Base-by-base conservation (phyloP, 2,888 invertebrate genomes). In the Scaptomyza caliginosa region DNA sequence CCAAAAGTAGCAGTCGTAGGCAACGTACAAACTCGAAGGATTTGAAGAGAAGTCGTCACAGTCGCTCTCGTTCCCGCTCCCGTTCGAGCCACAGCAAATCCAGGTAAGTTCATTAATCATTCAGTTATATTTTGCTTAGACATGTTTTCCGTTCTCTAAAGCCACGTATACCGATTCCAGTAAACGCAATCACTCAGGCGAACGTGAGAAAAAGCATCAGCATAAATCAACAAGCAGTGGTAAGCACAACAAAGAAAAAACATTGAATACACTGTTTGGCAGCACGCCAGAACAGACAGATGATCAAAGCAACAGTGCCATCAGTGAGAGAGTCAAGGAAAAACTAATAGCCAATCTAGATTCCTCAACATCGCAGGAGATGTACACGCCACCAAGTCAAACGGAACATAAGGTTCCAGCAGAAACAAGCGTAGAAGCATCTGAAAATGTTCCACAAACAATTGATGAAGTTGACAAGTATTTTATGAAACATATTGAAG, bases 71-170 rank as follows among this genome's bases (percentile, higher is more conserved):
- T 17, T 58, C 74, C 6, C 28, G 1, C n/a, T 28, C 43, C 2
- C 38, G 7, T 4, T 26, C 67, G 0, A 23, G 11, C 48, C 43
- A 46, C 13, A 13, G 3, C 13, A 73, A 50, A 10, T 38, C 13
- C 19, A 52, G 68, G 79, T 80, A 57, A 64, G 67, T 38, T 19
- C 8, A 10, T 6, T 16, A 6, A 21, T 2, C 11, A 48, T 40
- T 39, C 21, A 16, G 17, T 21, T 6, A 1, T 26, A 43, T 28
- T 45, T 28, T 45, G 19, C 28, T 45, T 45, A 45, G 45, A 26
- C 17, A 32, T 58, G 48, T 28, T 46, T 48, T 17, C 17, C 26
- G 24, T 17, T 21, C 36, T 39, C 39, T 54, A 58, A 54, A 67
- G 46, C 23, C 19, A 48, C 23, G 1, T 26, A 40, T 19, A 11